phyloP scores from a whole-genome alignment of 2,113 vertebrate genomes.

The Oceanites oceanicus region DNA sequence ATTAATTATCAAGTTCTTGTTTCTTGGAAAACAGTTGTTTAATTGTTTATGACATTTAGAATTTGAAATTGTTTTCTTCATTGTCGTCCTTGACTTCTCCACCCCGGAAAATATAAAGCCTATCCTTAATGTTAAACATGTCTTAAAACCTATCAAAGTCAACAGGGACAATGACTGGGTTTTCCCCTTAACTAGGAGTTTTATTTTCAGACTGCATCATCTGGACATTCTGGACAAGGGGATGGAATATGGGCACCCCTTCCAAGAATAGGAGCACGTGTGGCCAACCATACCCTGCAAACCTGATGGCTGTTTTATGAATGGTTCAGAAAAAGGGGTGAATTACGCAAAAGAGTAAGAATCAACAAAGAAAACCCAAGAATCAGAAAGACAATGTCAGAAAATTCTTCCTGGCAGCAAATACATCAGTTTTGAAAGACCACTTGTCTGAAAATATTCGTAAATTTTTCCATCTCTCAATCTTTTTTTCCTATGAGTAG shows the following conservation, averaged over 20 bases:
- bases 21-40: constrained; percentile 2
- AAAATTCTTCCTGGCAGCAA: neutral
- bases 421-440: neutral
- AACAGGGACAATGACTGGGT: neutral
- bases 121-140: neutral
- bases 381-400: neutral
- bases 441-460: neutral
- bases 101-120: neutral
- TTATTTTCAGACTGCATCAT: neutral
- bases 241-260: neutral
- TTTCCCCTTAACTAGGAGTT: neutral
- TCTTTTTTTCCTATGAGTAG: neutral
- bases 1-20: neutral
- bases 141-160: neutral
- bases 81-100: neutral
- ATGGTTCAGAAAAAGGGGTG: neutral
- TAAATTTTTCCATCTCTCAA: neutral
- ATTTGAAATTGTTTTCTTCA: neutral
- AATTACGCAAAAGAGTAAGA: neutral
- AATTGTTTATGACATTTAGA: neutral
- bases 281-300: neutral
- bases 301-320: neutral
- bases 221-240: neutral
- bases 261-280: neutral
- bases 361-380: neutral